Evolutionary conservation across 2,113 vertebrate species (phyloP), one percentile per base, ranked within the genome.

Genomic region (Miniopterus natalensis): DNA sequence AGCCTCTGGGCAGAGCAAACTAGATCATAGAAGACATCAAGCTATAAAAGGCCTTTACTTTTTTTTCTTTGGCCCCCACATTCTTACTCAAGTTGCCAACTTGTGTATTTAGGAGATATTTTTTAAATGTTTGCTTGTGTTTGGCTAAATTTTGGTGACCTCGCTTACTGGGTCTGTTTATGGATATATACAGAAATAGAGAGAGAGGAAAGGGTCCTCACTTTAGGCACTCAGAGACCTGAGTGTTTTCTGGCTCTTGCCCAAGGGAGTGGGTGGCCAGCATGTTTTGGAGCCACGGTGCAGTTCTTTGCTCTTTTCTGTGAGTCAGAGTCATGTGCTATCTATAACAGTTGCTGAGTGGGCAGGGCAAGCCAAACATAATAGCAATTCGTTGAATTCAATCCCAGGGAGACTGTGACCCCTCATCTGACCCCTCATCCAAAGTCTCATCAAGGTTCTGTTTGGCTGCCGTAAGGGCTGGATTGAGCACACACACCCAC

Each of bases 291-390:
- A 91, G 89, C 49, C 49, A 57, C 66, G 15, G 4, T 65, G 57
- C 59, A 31, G 84, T 59, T 85, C 77, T 95, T 80, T 92, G 70
- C 81, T 96, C 71, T 89, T 84, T 78, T 79, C 53, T 84, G 21
- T 96, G 96, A 96, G 93, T 96, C 95, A 95, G 75, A 94, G 66
- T 92, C 93, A 57, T 75, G 63, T 84, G 84, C 84, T 65, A 18
- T 95, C 93, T 95, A 94, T 95, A 95, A 95, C 47, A 79, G 63
- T 80, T 88, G 93, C 36, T 68, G 65, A 65, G 55, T 86, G 51
- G 93, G 55, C 57, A 66, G 77, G 57, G 27, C n/a, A 61, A 81
- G 73, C 29, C 66, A 92, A 85, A 88, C 53, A 71, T 86, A 92
- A 73, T 4, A 78, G 68, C 53, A 61, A 13, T 51, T 85, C 89